phyloP scores from a whole-genome alignment of 2,888 invertebrate species.

The Oscheius sp. region DNA sequence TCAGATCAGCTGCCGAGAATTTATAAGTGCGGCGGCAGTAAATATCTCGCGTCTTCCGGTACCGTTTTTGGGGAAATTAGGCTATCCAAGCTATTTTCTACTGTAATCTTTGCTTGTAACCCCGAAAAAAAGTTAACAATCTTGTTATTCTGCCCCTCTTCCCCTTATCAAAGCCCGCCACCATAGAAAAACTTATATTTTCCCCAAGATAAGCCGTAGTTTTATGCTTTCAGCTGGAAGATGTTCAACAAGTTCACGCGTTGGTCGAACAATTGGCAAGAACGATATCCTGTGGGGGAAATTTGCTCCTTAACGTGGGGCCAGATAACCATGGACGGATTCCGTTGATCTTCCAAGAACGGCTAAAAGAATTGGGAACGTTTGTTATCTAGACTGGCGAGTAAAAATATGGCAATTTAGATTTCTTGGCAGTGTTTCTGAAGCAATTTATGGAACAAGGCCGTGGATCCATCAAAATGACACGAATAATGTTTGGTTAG shows the following conservation, averaged over 20 bases:
- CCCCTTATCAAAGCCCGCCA: no score
- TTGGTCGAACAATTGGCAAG: conserved; percentile 62
- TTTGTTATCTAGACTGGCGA: conserved; percentile 20
- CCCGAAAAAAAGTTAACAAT: not conserved
- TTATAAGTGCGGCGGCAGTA: no score
- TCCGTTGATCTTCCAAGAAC: conserved; percentile 75
- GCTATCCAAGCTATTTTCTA: no score
- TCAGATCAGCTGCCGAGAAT: no score
- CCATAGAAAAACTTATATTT: not conserved
- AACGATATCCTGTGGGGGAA: conserved; percentile 71
- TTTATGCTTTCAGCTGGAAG: conserved; percentile 46
- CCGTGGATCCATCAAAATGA: conserved; percentile 76
- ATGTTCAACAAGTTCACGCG: conserved; percentile 57
- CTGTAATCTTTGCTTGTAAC: not conserved
- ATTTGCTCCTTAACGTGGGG: conserved; percentile 73
- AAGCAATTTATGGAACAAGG: conserved; percentile 75
- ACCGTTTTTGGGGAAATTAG: no score
- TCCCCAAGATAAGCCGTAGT: not conserved
- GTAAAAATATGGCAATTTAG: conserved; percentile 5
- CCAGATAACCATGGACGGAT: conserved; percentile 75
- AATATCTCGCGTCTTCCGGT: no score
- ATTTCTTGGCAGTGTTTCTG: conserved; percentile 47
- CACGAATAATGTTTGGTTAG: conserved; percentile 74
- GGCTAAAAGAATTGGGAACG: conserved; percentile 74
- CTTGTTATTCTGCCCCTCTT: not conserved